phyloP scores from a whole-genome alignment of 2,888 invertebrate genomes.

The Sturmia bella region DNA sequence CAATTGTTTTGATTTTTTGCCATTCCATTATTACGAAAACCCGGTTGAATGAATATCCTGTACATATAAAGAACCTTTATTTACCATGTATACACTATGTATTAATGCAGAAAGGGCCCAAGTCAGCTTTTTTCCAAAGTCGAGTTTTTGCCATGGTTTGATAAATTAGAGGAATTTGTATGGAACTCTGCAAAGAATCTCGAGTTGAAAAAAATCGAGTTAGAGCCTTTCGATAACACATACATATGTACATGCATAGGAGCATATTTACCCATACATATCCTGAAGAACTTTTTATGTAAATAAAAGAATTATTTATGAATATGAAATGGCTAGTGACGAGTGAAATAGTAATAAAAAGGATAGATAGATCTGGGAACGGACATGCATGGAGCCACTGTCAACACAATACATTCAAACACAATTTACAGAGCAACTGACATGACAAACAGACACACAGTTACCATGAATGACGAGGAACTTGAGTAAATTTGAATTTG shows the following conservation, averaged over 20 bases:
- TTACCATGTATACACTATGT: background rate
- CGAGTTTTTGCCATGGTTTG: no score
- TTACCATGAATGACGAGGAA: constrained; percentile 4
- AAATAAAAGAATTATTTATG: constrained; percentile 31
- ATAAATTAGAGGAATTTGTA: no score
- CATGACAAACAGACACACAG: constrained; percentile 9
- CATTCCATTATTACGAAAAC: constrained; percentile 50
- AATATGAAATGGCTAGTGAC: constrained; percentile 32
- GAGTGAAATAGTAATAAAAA: constrained; percentile 52
- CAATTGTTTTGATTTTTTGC: constrained; percentile 68
- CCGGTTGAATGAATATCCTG: constrained; percentile 46
- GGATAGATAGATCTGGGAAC: constrained; percentile 15
- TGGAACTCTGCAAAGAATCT: no score
- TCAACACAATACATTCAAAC: background rate
- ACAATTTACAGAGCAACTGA: no score
- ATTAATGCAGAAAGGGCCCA: no score
- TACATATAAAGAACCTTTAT: constrained; percentile 42
- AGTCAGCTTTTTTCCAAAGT: no score
- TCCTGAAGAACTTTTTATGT: background rate
- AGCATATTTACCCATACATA: background rate
- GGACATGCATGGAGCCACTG: background rate
- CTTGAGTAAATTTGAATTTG: constrained; percentile 11
- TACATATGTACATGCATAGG: background rate
- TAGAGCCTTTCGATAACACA: constrained; percentile 13
- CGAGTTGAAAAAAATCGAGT: no score